A percentile compares a stretch with the other conserved stretches of the same genome.
Evolutionary conservation across 2,888 invertebrate species (phyloP).

Genomic region (Apamea sordens): DNA sequence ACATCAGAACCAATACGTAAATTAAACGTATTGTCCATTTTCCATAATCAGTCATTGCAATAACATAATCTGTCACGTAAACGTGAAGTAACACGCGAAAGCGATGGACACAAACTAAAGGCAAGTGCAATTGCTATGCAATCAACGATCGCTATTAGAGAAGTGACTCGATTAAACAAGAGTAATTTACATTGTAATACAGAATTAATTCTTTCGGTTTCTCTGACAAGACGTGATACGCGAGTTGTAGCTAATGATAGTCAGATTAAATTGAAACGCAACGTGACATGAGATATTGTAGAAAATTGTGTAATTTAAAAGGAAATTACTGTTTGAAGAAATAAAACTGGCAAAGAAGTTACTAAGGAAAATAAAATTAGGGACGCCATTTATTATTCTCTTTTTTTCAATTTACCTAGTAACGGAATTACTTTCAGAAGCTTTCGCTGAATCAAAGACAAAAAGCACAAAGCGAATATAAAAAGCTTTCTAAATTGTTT

Average conservation of each 20-base stretch:
- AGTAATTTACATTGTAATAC: conserved; percentile 51
- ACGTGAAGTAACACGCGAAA: conserved; percentile 74
- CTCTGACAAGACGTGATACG: conserved; percentile 16
- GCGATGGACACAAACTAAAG: conserved; percentile 71
- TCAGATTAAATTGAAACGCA: conserved; percentile 11
- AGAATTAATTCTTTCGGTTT: conserved; percentile 34
- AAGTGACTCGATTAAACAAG: conserved; percentile 65
- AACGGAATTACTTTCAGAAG: conserved; percentile 28
- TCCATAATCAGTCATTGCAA: conserved; percentile 16
- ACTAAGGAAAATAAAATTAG: background rate
- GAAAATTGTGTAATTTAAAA: conserved; percentile 1
- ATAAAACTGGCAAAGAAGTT: background rate
- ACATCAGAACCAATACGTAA: conserved; percentile 14
- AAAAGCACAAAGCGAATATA: conserved; percentile 17
- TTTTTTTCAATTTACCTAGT: conserved; percentile 13
- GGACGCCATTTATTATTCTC: background rate
- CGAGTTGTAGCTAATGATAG: background rate
- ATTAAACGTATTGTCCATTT: conserved; percentile 10
- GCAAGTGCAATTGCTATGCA: conserved; percentile 64
- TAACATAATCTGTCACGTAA: conserved; percentile 46
- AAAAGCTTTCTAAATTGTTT: conserved; percentile 23
- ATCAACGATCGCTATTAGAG: conserved; percentile 61
- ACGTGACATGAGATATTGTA: conserved; percentile 10
- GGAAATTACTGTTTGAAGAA: background rate
- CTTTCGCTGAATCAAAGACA: background rate